Base-by-base conservation (phyloP, 2,113 vertebrate genomes). In the Neodon shergylaensis region DNA sequence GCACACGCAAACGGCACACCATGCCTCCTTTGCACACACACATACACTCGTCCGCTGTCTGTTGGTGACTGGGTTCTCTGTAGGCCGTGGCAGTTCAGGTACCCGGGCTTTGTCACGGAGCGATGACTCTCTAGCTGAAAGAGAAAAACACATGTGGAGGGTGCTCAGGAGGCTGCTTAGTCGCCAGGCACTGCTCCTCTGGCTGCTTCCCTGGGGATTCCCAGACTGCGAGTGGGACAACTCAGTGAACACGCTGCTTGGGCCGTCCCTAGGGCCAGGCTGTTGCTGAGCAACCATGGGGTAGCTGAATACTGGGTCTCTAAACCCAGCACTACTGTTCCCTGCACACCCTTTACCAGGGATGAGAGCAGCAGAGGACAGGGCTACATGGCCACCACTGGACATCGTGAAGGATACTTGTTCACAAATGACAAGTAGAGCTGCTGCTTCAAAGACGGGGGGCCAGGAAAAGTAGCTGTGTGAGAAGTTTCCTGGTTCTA, bases 51-150 rank as follows among this genome's bases (percentile, higher is more conserved):
- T 12, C 39, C 9, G 12, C 21, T 1, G 0, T 87, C 90, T 9
- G 52, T n/a, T 13, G 22, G 85, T 5, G 78, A 47, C 22, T 76
- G 4, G 90, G 68, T 87, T 87, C 68, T 65, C 82, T 9, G 78
- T 47, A 49, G 94, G 94, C 93, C 21, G 0, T 0, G 58, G 96
- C 91, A 79, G 88, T 87, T 95, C 5, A 8, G 96, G 95, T 91
- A 61, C 92, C 94, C 58, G 22, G 92, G 91, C 91, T 95, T 79
- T 54, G 91, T 96, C 86, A 26, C 0, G 63, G 97, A 92, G 96
- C 91, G 31, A 72, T 1, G 36, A 83, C 22, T 49, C 93, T 88
- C 91, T 87, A 77, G 72, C 97, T 98, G 97, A 22, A 96, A 97
- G 91, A 95, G 63, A 92, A 95, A 96, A 95, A 94, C 95, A 94